Base-by-base conservation (phyloP, 2,113 vertebrate species). In the Salvelinus sp. region DNA sequence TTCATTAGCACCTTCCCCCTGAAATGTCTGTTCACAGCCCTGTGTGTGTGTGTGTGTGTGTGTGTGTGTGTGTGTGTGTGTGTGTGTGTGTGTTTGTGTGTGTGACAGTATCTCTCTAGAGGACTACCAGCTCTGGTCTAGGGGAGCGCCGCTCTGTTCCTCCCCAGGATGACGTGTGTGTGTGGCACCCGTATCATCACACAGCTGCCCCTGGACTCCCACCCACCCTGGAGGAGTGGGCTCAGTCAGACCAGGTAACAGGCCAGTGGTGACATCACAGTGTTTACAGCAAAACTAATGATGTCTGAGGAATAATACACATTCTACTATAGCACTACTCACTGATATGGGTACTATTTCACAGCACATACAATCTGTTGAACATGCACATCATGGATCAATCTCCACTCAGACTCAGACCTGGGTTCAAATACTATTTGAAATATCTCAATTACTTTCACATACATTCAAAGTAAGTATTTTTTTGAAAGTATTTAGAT, bases 191-290 rank as follows among this genome's bases (percentile, higher is more conserved):
- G 54, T 89, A 83, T 87, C 83, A 86, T 87, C 79, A 57, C 79
- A 82, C 87, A 88, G 89, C 88, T 87, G 80, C 78, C 82, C 84
- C 47, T 22, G 65, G 74, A 84, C 79, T 79, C 73, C 70, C 76
- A 81, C 68, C 76, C 79, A 81, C 70, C 76, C 78, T 60, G 75
- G 74, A 81, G 78, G 65, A 82, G 76, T 74, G 76, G 70, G 16
- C 22, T 30, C 58, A 73, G 57, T 14, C 71, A 73, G 57, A 62
- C 30, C 38, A 75, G 60, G 73, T 74, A 47, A 63, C 63, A 77
- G 79, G 74, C 79, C 81, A 80, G 73, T 6, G 74, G 73, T 82
- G 66, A 75, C 69, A 77, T 70, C 54, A 47, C 63, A 38, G 68
- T 82, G 82, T 88, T 87, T 71, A 84, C 74, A 80, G 74, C 76